These are phyloP conservation scores for Heteromyza rotundicornis DNA, from an alignment of 2,888 invertebrate species.

Conservation along the genomic window DNA sequence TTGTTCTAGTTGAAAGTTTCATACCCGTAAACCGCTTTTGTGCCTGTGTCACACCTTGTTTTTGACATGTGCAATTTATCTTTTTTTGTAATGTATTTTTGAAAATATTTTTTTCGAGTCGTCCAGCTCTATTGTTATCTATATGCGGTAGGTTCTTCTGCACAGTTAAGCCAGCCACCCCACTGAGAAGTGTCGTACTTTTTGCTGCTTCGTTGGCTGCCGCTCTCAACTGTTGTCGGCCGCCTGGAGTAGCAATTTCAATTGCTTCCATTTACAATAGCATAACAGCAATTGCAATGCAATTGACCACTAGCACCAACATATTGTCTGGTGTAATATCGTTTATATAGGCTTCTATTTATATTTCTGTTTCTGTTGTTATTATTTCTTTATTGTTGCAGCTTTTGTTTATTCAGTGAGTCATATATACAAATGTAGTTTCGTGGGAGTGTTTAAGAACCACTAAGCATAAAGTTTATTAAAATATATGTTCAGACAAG, in stretches of 20 bases:
- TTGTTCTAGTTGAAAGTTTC: too few relatives aligned
- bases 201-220: slow-evolving; percentile 14
- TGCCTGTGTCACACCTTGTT: not conserved
- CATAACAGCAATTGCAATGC: slow-evolving; percentile 9
- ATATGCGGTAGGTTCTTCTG: too few relatives aligned
- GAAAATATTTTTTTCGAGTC: too few relatives aligned
- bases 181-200: not conserved
- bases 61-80: slow-evolving; percentile 2
- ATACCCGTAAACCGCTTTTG: not conserved
- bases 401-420: not conserved
- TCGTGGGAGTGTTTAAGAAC: not conserved
- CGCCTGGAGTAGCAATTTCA: slow-evolving; percentile 7
- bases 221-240: not conserved
- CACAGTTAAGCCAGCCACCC: too few relatives aligned
- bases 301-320: slow-evolving; percentile 13
- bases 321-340: not conserved
- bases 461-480: not conserved
- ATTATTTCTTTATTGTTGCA: too few relatives aligned
- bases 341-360: too few relatives aligned
- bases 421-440: too few relatives aligned
- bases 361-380: too few relatives aligned
- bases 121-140: too few relatives aligned
- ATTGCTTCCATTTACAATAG: not conserved
- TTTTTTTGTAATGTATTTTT: too few relatives aligned
- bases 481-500: too few relatives aligned